Percentiles rank a stretch among this genome's conserved stretches.
These are phyloP conservation scores for Hylia prasina DNA, from an alignment of 2,113 vertebrate species.

Conservation along the genomic window DNA sequence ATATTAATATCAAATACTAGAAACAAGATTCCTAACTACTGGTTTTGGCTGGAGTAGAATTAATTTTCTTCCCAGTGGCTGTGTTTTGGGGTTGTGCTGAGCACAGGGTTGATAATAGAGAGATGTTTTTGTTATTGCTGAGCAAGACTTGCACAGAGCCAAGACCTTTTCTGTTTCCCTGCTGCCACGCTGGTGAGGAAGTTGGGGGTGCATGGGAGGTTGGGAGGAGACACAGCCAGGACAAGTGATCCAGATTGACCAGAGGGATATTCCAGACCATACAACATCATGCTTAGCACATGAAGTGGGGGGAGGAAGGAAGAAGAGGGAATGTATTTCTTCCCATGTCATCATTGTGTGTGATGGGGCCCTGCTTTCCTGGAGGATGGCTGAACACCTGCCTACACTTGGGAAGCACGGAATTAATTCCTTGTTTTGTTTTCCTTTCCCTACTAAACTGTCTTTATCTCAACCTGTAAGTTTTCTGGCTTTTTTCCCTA, in stretches of 20 bases:
- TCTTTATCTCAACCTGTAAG: neutral
- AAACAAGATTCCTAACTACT: neutral
- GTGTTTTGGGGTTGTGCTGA: neutral
- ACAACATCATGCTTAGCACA: neutral
- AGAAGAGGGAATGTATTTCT: neutral
- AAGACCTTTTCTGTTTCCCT: neutral
- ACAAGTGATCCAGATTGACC: neutral
- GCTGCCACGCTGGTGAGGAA: fast-evolving
- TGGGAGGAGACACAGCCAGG: neutral
- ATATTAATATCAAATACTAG: neutral
- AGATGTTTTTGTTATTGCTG: neutral
- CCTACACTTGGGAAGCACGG: neutral
- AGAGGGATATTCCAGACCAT: neutral
- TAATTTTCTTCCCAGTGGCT: neutral
- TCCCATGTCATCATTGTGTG: fast-evolving
- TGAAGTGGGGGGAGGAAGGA: neutral
- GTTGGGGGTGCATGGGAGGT: fast-evolving
- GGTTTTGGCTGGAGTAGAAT: neutral
- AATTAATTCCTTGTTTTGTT: neutral
- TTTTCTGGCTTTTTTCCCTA: neutral
- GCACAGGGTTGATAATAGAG: neutral
- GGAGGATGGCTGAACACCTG: neutral
- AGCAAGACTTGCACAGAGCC: neutral
- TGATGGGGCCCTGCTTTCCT: neutral
- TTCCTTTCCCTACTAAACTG: neutral